Conservation (phyloP, 2,113 vertebrate genomes). For the Ammospiza nelsoni region DNA sequence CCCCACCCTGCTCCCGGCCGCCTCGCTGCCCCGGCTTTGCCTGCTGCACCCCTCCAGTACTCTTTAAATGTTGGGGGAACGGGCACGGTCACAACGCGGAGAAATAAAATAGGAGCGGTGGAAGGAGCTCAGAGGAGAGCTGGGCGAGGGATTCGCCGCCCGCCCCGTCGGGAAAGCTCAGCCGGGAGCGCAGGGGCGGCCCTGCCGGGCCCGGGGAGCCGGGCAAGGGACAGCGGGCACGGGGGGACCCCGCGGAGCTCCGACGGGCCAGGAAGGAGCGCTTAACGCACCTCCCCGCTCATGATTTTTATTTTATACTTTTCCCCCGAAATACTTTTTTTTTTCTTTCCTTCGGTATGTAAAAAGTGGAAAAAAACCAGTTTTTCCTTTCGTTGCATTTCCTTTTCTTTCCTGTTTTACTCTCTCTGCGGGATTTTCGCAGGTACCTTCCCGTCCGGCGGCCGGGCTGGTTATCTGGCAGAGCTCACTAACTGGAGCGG, state of each 20-base stretch:
- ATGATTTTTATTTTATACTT: neutral
- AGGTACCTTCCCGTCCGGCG: slow-evolving; percentile 18
- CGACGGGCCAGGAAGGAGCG: neutral
- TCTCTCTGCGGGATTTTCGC: neutral
- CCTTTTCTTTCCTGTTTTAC: neutral
- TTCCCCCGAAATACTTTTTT: neutral
- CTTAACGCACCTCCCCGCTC: neutral
- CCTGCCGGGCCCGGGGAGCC: neutral
- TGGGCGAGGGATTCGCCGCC: neutral
- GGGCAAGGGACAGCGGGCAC: neutral
- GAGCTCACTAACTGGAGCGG: slow-evolving; percentile 69
- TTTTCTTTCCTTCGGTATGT: neutral
- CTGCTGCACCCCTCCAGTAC: neutral
- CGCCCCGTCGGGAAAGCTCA: neutral
- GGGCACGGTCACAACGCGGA: neutral
- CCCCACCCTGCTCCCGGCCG: neutral
- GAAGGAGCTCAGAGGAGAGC: neutral
- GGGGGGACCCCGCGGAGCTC: neutral
- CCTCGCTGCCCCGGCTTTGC: neutral
- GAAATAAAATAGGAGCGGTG: neutral
- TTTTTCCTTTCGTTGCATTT: neutral
- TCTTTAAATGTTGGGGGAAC: neutral
- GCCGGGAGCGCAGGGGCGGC: neutral
- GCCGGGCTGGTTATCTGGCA: slow-evolving; percentile 36
- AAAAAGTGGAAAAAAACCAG: neutral